Conservation (phyloP, 2,113 vertebrate species). For the Pipra filicauda region DNA sequence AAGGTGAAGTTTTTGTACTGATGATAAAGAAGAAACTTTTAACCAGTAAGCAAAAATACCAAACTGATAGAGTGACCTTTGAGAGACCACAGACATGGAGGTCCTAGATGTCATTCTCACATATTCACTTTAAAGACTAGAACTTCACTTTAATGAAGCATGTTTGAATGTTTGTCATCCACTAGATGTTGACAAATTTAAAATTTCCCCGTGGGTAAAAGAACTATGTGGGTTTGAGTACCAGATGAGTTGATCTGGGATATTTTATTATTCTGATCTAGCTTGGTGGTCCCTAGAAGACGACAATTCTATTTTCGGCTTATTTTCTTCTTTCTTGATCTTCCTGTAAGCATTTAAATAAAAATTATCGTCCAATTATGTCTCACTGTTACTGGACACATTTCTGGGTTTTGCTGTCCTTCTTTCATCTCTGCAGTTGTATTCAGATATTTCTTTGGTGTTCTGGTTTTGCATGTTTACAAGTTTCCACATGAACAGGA, state of each 20-base stretch:
- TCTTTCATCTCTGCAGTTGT: not conserved
- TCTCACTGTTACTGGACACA: not conserved
- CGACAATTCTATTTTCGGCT: not conserved
- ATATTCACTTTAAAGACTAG: not conserved
- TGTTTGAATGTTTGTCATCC: not conserved
- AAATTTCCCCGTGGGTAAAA: not conserved
- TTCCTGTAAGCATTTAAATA: not conserved
- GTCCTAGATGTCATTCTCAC: not conserved
- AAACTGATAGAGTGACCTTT: not conserved
- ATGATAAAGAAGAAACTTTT: not conserved
- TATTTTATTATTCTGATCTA: slow-evolving; percentile 19
- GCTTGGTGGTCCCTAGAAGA: slow-evolving; percentile 9
- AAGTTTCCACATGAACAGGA: not conserved
- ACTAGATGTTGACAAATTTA: not conserved
- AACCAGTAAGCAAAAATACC: not conserved
- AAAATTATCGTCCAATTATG: not conserved
- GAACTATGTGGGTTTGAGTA: not conserved
- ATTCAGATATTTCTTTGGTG: not conserved
- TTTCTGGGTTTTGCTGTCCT: not conserved
- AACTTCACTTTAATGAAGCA: not conserved
- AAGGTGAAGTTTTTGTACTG: not conserved
- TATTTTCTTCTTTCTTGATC: not conserved
- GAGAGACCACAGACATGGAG: not conserved
- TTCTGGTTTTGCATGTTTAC: not conserved
- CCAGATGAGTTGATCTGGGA: not conserved